Evolutionary conservation across 2,888 invertebrate species (phyloP), one percentile per base, ranked within the genome.

Genomic region (Strigamia transsilvanica): DNA sequence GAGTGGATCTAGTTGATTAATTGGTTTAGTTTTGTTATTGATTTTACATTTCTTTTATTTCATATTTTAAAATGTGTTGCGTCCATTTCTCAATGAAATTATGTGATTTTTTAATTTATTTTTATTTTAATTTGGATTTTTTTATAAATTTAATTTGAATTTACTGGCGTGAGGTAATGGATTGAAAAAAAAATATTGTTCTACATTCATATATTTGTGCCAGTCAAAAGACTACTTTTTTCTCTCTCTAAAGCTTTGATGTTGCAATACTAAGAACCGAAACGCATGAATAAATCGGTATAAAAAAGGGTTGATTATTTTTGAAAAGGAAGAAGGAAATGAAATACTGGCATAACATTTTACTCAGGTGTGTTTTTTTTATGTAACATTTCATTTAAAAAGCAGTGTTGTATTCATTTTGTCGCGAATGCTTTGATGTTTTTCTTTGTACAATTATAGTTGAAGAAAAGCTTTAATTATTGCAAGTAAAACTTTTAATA

Each of bases 1-100:
- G 27, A 27, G n/a, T 73, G n/a, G 4, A 10, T 61, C 18, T 61
- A 12, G 23, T 61, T 61, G n/a, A 21, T 61, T 61, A 61, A 61
- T 61, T 61, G 61, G 12, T 61, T 61, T 61, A 7, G 21, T 61
- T 46, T 61, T 61, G 61, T 73, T 27, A 73, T 56, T 56, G 56
- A 56, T 46, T 46, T n/a, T 56, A 4, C n/a, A 56, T 56, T 56
- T 56, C 18, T 56, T 56, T 18, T 56, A n/a, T 56, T 9, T 18
- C 6, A 3, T n/a, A 18, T 18, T n/a, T 56, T 56, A n/a, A 56
- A 56, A n/a, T 21, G 21, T 0, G 38, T 38, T 38, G 38, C 10
- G 21, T 56, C 15, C 56, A 56, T 18, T 18, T 18, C 6, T 4
- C 3, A 9, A 18, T n/a, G 6, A 56, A 56, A 18, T 56, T 18